These are phyloP conservation scores for Struthidea cinerea DNA, from an alignment of 2,113 vertebrate species.

Conservation along the genomic window DNA sequence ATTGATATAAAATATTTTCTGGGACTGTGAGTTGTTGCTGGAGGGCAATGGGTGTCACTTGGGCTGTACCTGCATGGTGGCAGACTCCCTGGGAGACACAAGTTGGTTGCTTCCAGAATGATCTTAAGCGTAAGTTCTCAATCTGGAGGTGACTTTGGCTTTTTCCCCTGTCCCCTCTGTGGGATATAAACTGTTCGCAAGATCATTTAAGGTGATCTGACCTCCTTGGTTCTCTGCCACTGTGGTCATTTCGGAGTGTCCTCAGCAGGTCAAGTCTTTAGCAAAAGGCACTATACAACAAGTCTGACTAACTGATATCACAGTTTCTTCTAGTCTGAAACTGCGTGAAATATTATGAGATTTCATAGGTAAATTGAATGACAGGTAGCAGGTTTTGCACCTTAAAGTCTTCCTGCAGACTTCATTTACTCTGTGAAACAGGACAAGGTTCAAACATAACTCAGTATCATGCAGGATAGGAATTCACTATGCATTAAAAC, in stretches of 20 bases:
- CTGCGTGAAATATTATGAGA: not conserved
- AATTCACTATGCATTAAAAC: not conserved
- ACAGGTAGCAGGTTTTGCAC: not conserved
- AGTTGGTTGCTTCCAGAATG: not conserved
- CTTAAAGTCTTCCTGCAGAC: not conserved
- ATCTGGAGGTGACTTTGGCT: fast-evolving
- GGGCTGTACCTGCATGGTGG: not conserved
- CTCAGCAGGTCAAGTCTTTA: not conserved
- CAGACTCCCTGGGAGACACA: not conserved
- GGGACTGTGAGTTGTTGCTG: not conserved
- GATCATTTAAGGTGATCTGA: not conserved
- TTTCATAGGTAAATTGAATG: not conserved
- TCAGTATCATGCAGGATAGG: not conserved
- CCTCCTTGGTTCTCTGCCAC: not conserved
- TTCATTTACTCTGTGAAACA: not conserved
- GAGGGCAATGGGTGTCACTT: not conserved
- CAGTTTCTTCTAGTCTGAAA: not conserved
- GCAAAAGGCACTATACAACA: not conserved
- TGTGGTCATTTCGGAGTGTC: not conserved
- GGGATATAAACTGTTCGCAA: not conserved
- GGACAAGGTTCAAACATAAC: not conserved
- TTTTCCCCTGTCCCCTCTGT: not conserved
- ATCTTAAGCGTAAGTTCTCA: not conserved
- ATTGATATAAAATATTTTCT: not conserved
- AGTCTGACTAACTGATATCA: not conserved